Percentiles rank a stretch among this genome's conserved stretches.
Evolutionary conservation across 2,888 invertebrate species (phyloP).

Genomic region (Zonitis immaculata): DNA sequence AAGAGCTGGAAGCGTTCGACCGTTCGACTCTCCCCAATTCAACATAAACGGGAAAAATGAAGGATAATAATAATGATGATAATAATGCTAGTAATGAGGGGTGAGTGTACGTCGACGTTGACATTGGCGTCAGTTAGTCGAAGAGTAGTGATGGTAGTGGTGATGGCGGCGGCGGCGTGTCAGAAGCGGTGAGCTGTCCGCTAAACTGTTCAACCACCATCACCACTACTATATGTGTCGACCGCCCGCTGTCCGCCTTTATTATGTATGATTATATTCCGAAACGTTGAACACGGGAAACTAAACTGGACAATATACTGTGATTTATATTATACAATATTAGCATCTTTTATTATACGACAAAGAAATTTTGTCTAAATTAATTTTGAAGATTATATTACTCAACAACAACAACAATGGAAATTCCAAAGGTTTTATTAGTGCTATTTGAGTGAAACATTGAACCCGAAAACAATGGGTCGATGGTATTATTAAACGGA

Average conservation of each 20-base stretch:
- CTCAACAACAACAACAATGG: too few relatives aligned
- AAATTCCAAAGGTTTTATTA: too few relatives aligned
- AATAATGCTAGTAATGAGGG: too few relatives aligned
- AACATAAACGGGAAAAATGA: too few relatives aligned
- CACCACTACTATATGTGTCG: neutral
- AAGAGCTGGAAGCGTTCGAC: neutral
- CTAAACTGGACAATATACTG: neutral
- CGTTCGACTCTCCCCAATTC: neutral
- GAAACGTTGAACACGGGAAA: constrained; percentile 15
- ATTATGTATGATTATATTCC: constrained; percentile 18
- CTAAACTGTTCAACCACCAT: neutral
- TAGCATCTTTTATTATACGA: neutral
- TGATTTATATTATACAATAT: neutral
- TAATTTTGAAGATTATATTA: too few relatives aligned
- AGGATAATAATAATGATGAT: too few relatives aligned
- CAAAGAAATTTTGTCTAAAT: too few relatives aligned
- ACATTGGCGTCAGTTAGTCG: constrained; percentile 1
- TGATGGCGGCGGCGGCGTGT: too few relatives aligned
- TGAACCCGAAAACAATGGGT: too few relatives aligned
- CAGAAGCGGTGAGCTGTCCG: too few relatives aligned
- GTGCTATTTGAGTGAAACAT: too few relatives aligned
- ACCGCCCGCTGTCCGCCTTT: constrained; percentile 7
- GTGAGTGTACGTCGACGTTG: neutral
- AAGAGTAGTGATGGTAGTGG: neutral
- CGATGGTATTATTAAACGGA: too few relatives aligned